Evolutionary conservation across 1,140 invertebrate species (phyloP), one percentile per base, ranked within the genome.

Genomic region (Euura saliciscinereae): DNA sequence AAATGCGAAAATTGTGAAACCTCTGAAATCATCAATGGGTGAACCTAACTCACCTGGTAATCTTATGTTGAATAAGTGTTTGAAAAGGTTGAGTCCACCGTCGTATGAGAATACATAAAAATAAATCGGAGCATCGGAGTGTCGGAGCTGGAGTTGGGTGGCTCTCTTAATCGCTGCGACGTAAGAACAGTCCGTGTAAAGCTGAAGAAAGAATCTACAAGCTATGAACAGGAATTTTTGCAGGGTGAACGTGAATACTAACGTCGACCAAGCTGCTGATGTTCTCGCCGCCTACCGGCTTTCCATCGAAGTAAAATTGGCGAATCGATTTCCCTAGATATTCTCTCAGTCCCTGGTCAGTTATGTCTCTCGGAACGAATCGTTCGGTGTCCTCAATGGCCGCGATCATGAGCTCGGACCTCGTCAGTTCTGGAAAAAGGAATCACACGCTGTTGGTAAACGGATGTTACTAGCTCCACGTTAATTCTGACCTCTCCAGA

Each of bases 401-500:
- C 51, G 6, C n/a, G 65, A 66, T 46, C 67, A 6, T 42, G 71
- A 44, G 11, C 59, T 75, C 11, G 70, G 66, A 28, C 66, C 67
- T 69, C 45, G n/a, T n/a, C 68, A 44, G 51, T 73, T 65, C 28
- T 73, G 68, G 43, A 64, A 66, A 51, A 45, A 44, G n/a, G 73
- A 70, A 28, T 75, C 42, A 45, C 66, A 43, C 43, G 28, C 28
- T 28, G 28, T 28, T 28, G 28, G 1, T 28, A 28, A 66, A 42
- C 68, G 11, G 8, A 11, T 28, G 64, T 66, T 44, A 83, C 76
- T 68, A 66, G 6, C 5, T 43, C 42, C 42, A 69, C 6, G 3
- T n/a, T 11, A 3, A 59, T 59, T 59, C 3, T 59, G 10, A 59
- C 51, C 51, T 6, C 4, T 81, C 71, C 84, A 81, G 73, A 86